phyloP scores from a whole-genome alignment of 1,140 invertebrate genomes.

The Zelostemma sp. region DNA sequence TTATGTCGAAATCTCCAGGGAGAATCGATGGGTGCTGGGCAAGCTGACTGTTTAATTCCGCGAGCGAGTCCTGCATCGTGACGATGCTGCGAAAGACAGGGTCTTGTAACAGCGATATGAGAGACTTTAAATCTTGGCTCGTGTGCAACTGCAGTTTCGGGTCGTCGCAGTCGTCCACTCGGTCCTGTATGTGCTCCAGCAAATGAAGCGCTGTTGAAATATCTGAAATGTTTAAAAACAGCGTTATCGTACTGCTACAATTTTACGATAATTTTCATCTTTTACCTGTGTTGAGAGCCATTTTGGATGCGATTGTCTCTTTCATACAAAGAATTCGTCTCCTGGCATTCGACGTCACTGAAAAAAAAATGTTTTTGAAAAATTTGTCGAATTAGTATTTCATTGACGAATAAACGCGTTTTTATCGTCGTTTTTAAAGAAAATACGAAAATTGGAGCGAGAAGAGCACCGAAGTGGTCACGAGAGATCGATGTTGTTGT shows the following conservation, averaged over 20 bases:
- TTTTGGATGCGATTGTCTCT: constrained; percentile 33
- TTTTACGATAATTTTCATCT: neutral
- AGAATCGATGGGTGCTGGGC: constrained; percentile 91
- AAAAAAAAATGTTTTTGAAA: too few species aligned
- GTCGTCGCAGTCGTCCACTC: constrained; percentile 72
- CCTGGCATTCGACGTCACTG: neutral
- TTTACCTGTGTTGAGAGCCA: constrained; percentile 60
- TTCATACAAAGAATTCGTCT: neutral
- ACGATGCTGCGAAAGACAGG: constrained; percentile 93
- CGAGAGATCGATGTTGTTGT: too few species aligned
- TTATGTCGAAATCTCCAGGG: constrained; percentile 92
- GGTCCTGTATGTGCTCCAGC: constrained; percentile 74
- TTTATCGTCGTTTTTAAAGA: too few species aligned
- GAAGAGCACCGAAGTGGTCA: too few species aligned
- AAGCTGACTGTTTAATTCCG: constrained; percentile 84
- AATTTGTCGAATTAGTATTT: too few species aligned
- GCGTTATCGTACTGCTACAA: neutral
- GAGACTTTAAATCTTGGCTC: constrained; percentile 86
- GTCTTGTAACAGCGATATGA: constrained; percentile 91
- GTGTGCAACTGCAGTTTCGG: constrained; percentile 75
- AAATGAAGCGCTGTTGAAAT: constrained; percentile 74
- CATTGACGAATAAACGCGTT: too few species aligned
- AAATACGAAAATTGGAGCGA: too few species aligned
- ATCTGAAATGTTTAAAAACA: constrained; percentile 57
- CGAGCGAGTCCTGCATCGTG: constrained; percentile 90